Evolutionary conservation across 2,888 invertebrate genomes (phyloP), one percentile per base, ranked within the genome.

Genomic region (Stictocephala bisonia): DNA sequence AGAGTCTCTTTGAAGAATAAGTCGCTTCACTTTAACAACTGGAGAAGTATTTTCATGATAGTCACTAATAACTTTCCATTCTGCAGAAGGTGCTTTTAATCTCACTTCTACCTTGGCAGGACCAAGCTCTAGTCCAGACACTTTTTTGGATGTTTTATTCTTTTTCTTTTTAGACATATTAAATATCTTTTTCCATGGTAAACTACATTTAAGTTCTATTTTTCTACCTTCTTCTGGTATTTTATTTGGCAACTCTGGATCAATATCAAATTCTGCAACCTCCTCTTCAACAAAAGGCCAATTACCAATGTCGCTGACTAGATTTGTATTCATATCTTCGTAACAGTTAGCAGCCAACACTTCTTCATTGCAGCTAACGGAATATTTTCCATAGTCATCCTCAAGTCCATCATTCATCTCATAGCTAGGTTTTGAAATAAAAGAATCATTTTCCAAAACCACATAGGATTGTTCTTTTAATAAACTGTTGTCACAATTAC

Each of bases 81-180:
- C 53, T n/a, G 70, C 51, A 20, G 51, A 60, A n/a, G 60, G 48
- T 3, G 60, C 64, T 60, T 60, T 70, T 35, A 73, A 58, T 64
- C 73, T 48, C 15, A 73, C 51, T 70, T 73, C 73, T 35, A 73
- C 64, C 15, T 73, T 73, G 22, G 73, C 73, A 26, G 73, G 73
- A 15, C 73, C 73, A 13, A 73, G 51, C 70, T 73, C 73, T 13
- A 73, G 31, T 13, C 73, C 73, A 40, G 27, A 70, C 15, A 18
- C 15, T 48, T 58, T 31, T 44, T n/a, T 44, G 40, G 26, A 31
- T 24, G 27, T 4, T 11, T 56, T 72, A 24, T 44, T 68, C n/a
- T 73, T 73, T 26, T 64, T 70, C 27, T 35, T 70, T 26, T 73
- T 69, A 11, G 64, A 50, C 3, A 64, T 73, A 35, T 73, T 73